Evolutionary conservation across 2,113 vertebrate genomes (phyloP).

Genomic region (Hyaena hyaena): DNA sequence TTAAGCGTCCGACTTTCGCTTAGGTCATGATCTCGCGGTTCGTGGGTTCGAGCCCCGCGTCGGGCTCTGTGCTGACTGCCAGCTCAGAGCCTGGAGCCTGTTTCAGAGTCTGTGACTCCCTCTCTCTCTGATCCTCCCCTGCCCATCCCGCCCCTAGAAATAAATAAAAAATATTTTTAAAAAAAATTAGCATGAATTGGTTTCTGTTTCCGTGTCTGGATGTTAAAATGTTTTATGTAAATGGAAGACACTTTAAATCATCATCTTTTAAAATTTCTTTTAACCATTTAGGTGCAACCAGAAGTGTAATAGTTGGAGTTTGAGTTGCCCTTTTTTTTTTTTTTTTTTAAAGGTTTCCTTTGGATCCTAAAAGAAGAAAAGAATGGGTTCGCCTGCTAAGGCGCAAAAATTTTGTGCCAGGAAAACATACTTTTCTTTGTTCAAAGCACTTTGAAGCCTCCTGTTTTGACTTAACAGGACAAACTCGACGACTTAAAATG

Average conservation of each 20-base stretch:
- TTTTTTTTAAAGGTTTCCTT: slow-evolving; percentile 77
- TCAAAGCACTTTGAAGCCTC: slow-evolving; percentile 79
- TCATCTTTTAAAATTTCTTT: slow-evolving; percentile 41
- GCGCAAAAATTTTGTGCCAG: slow-evolving; percentile 80
- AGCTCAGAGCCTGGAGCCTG: no score
- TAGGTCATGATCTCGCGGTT: no score
- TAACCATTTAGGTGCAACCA: slow-evolving; percentile 33
- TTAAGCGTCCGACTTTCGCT: no score
- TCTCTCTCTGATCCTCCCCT: no score
- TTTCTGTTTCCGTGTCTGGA: slow-evolving; percentile 39
- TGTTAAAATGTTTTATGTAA: slow-evolving; percentile 21
- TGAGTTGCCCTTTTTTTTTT: slow-evolving; percentile 55
- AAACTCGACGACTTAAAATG: slow-evolving; percentile 76
- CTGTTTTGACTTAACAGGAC: slow-evolving; percentile 81
- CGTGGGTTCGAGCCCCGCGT: no score
- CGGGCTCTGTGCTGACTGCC: no score
- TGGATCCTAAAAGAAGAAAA: slow-evolving; percentile 78
- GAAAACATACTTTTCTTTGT: slow-evolving; percentile 80
- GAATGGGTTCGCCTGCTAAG: slow-evolving; percentile 78
- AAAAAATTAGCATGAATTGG: background rate
- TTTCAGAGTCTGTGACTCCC: no score
- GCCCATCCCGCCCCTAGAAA: no score
- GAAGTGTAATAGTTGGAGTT: slow-evolving; percentile 49
- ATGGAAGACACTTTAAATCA: slow-evolving; percentile 29
- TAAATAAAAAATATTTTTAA: no score